Percentiles rank a stretch among this genome's conserved stretches.
These are phyloP conservation scores for Salarias fasciatus DNA, from an alignment of 2,797 vertebrate species.

Conservation along the genomic window DNA sequence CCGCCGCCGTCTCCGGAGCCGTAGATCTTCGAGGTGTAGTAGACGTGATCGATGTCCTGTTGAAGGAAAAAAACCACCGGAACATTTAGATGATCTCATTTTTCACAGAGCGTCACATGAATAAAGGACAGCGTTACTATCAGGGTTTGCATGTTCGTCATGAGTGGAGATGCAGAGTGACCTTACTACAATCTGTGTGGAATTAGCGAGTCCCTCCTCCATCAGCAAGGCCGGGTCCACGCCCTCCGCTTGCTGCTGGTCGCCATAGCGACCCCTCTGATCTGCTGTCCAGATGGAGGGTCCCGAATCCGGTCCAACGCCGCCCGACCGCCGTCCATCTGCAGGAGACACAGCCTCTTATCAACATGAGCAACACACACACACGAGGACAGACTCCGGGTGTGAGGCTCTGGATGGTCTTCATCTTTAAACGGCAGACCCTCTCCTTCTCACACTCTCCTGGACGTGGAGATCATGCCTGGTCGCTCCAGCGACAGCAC, in stretches of 20 bases:
- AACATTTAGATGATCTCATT: too few relatives aligned
- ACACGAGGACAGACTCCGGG: too few relatives aligned
- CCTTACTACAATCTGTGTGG: slow-evolving; percentile 71
- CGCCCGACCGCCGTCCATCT: slow-evolving; percentile 1
- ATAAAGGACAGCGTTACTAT: too few relatives aligned
- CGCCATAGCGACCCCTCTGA: slow-evolving; percentile 63
- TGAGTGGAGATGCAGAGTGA: not conserved
- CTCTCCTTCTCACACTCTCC: not conserved
- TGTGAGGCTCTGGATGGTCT: too few relatives aligned
- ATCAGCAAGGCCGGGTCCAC: slow-evolving; percentile 64
- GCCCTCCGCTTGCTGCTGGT: slow-evolving; percentile 62
- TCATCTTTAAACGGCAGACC: too few relatives aligned
- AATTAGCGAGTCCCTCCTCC: slow-evolving; percentile 67
- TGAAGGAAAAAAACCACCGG: too few relatives aligned
- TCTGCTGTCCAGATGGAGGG: slow-evolving; percentile 42
- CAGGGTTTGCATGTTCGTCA: not conserved
- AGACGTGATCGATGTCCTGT: slow-evolving; percentile 90
- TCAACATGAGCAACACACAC: slow-evolving; percentile 8
- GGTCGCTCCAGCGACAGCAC: slow-evolving; percentile 53
- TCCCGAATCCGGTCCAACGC: slow-evolving; percentile 2
- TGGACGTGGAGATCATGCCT: slow-evolving; percentile 48
- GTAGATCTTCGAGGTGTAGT: slow-evolving; percentile 92
- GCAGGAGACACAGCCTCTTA: too few relatives aligned
- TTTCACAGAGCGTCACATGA: too few relatives aligned
- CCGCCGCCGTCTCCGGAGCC: slow-evolving; percentile 83